Evolutionary conservation across 2,797 vertebrate genomes (phyloP).

Genomic region (Myotis planiceps): DNA sequence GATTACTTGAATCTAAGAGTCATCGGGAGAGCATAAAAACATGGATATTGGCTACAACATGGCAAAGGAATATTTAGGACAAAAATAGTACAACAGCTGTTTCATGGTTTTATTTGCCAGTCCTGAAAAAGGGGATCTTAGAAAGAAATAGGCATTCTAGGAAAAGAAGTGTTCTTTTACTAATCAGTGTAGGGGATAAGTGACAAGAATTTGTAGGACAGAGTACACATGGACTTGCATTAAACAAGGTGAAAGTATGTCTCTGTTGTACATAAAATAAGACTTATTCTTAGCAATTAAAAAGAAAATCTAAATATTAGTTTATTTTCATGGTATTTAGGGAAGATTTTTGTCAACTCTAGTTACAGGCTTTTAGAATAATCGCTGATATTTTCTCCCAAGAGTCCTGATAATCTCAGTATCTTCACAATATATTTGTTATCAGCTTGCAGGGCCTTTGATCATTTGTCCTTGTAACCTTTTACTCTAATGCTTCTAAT

Average conservation of each 20-base stretch:
- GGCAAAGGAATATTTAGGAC: neutral
- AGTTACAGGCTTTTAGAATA: neutral
- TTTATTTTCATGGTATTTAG: neutral
- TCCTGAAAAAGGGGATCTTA: neutral
- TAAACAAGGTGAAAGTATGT: neutral
- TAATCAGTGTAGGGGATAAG: neutral
- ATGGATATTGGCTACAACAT: neutral
- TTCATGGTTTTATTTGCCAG: neutral
- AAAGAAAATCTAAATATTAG: neutral
- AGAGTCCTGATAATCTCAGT: neutral
- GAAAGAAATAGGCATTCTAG: neutral
- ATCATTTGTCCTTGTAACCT: neutral
- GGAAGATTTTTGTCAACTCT: neutral
- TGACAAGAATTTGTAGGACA: neutral
- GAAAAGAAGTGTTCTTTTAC: neutral
- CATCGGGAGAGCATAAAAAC: neutral
- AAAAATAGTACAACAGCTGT: neutral
- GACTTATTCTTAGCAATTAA: neutral
- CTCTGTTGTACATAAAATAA: neutral
- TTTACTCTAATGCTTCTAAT: conserved; percentile 1
- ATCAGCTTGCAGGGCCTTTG: neutral
- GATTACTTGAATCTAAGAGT: neutral
- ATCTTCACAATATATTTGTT: neutral
- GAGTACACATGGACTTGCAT: neutral
- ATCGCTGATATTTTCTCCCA: neutral